These are phyloP conservation scores for Nephrotoma appendiculata DNA, from an alignment of 2,888 invertebrate genomes.

Conservation along the genomic window DNA sequence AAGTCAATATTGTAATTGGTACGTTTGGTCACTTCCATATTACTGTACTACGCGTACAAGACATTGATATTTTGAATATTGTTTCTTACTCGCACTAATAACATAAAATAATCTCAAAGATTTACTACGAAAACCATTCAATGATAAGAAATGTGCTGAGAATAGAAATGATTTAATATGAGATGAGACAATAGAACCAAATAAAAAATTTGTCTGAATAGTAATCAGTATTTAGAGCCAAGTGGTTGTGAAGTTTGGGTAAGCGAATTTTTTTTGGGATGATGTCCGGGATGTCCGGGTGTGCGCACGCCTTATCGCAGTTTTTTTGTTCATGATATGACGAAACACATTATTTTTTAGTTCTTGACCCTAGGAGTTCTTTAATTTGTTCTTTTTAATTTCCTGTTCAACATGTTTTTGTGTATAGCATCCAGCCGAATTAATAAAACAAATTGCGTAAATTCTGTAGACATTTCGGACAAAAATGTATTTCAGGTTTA, in stretches of 20 bases:
- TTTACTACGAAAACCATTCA: too few relatives aligned
- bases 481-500: background rate
- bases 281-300: background rate
- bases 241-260: background rate
- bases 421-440: background rate
- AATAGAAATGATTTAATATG: too few relatives aligned
- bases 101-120: too few relatives aligned
- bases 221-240: background rate
- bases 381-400: background rate
- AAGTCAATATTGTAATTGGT: too few relatives aligned
- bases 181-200: too few relatives aligned
- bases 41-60: too few relatives aligned
- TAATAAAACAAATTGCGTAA: background rate
- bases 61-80: too few relatives aligned
- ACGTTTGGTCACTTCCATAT: too few relatives aligned
- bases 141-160: too few relatives aligned
- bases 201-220: background rate
- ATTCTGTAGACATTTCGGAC: background rate
- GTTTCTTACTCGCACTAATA: too few relatives aligned
- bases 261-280: background rate
- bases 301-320: background rate
- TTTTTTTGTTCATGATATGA: background rate
- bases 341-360: background rate
- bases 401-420: background rate
- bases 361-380: background rate